These are phyloP conservation scores for Trichomycterus rosablanca DNA, from an alignment of 2,113 vertebrate genomes.

Conservation along the genomic window DNA sequence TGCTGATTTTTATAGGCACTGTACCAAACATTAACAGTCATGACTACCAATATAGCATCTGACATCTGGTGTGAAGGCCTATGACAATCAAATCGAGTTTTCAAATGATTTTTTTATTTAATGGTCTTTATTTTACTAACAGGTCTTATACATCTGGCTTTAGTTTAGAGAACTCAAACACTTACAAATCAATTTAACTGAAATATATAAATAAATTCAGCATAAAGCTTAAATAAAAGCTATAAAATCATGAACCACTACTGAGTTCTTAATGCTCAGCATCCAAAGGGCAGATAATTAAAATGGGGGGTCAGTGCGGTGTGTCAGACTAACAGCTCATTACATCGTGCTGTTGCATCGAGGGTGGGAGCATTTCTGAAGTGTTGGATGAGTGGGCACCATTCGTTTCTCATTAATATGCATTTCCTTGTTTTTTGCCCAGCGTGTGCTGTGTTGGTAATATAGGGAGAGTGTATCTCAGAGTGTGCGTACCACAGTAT, in stretches of 20 bases:
- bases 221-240: no score
- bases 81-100: no score
- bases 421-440: slow-evolving; percentile 9
- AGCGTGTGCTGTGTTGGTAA: background rate
- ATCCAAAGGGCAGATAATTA: background rate
- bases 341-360: slow-evolving; percentile 2
- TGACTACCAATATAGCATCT: no score
- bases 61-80: no score
- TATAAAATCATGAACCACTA: background rate
- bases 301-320: background rate
- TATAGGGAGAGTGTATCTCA: background rate
- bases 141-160: no score
- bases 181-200: no score
- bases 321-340: background rate
- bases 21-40: no score
- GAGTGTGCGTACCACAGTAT: slow-evolving; percentile 1
- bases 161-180: no score
- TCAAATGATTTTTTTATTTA: background rate
- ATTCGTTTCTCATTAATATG: slow-evolving; percentile 25
- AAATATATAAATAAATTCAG: no score
- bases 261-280: background rate
- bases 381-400: slow-evolving; percentile 7
- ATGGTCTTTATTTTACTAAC: no score
- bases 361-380: slow-evolving; percentile 10
- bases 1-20: no score